Evolutionary conservation across 1,140 invertebrate species (phyloP), one percentile per base, ranked within the genome.

Genomic region (Trichoplusia ni): DNA sequence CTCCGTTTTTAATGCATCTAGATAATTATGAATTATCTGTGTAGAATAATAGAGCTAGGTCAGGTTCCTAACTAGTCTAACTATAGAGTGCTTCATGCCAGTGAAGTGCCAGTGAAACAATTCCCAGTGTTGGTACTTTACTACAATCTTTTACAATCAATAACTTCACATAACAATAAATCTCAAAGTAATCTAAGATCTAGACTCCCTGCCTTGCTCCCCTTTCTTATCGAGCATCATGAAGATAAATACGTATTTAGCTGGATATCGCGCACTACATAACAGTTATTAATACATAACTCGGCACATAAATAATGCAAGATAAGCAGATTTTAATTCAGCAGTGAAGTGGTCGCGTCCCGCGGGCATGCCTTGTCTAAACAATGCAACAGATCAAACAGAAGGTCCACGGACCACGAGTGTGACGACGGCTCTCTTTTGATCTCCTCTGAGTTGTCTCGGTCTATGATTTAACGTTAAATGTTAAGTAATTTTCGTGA

Each of bases 271-370:
- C 25, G 38, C 54, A 40, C 42, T 42, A 18, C 37, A 44, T 40
- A 38, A 56, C 54, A 29, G 27, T 47, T 42, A 58, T 42, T 23
- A 31, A 42, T 58, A 44, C 54, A 42, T 42, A 58, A 58, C 54
- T 16, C 14, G 23, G 8, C 14, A 29, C 54, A 58, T 58, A 58
- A 58, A 58, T 58, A 58, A 58, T 23, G 13, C 18, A 8, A 42
- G 58, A 60, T 60, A 60, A 60, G 42, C 58, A 60, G 58, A 46
- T 60, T 60, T 60, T 60, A 60, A 60, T 60, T 60, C 31, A 60
- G 31, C 16, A 60, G 44, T 47, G 47, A 49, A 60, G 58, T 58
- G 33, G 29, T 18, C 11, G 31, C 29, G 9, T 21, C 42, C 58
- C 44, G 42, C 58, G 42, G 42, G 44, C 44, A 4, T 9, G 56